Percentiles rank a stretch among this genome's conserved stretches.
These are phyloP conservation scores for Bhutanitis thaidina DNA, from an alignment of 2,888 invertebrate genomes.

Conservation along the genomic window DNA sequence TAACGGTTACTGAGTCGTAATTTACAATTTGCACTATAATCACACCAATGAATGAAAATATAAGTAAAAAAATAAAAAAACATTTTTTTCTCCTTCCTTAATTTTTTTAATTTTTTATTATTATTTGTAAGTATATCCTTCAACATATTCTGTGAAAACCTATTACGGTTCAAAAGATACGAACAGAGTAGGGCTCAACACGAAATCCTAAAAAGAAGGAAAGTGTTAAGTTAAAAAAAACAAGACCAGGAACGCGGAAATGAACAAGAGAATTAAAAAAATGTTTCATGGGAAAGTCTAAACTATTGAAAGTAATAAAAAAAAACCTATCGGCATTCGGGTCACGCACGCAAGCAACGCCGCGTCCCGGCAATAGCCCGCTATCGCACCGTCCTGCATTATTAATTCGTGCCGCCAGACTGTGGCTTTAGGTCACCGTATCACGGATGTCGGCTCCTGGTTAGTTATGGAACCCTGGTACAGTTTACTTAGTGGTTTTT, in stretches of 20 bases:
- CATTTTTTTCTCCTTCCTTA: no score
- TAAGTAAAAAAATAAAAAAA: no score
- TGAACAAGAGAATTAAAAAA: background rate
- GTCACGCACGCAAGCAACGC: conserved; percentile 8
- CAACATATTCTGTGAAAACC: no score
- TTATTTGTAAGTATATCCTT: no score
- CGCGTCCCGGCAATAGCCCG: conserved; percentile 3
- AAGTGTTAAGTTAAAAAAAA: no score
- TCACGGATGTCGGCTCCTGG: background rate
- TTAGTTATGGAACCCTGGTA: background rate
- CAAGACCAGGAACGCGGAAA: background rate
- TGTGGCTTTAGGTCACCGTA: conserved; percentile 17
- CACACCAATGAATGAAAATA: no score
- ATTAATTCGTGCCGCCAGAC: conserved; percentile 10
- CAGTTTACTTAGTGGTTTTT: background rate
- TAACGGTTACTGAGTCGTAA: no score
- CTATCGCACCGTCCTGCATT: conserved; percentile 2
- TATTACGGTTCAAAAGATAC: no score
- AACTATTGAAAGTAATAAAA: conserved; percentile 1
- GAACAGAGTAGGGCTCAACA: no score
- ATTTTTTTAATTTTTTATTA: no score
- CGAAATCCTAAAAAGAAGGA: no score
- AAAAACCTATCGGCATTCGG: conserved; percentile 6
- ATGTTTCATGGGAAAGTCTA: background rate
- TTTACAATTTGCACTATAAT: no score